Evolutionary conservation across 2,113 vertebrate species (phyloP), one percentile per base, ranked within the genome.

Genomic region (Perognathus longimembris): DNA sequence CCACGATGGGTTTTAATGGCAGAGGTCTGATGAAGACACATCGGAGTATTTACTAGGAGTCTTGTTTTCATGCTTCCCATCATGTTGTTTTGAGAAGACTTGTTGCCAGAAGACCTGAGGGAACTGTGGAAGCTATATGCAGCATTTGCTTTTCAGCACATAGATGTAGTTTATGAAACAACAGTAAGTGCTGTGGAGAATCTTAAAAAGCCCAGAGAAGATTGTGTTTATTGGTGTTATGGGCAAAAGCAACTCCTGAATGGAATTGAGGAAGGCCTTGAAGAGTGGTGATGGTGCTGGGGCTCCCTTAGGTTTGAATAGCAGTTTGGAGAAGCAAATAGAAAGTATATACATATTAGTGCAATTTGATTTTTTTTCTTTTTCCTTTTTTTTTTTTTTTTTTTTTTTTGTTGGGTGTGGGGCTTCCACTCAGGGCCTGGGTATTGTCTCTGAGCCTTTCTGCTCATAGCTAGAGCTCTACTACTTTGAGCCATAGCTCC

Each of bases 161-260:
- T 12, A 42, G 36, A 5, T 78, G 91, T 83, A 50, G n/a, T 93
- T 66, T 89, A 22, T 77, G 70, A 42, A 70, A 36, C 45, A 70
- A 66, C 6, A 45, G 6, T 42, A 64, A 83, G 36, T 42, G 45
- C 64, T n/a, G 0, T 34, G 4, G 85, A 82, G 11, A 5, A 42
- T 70, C 36, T 54, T 74, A 59, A 85, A 89, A 36, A 83, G 30
- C 21, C 28, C 59, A n/a, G 74, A 85, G 70, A 70, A 91, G 71
- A 78, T 38, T 67, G 40, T 57, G n/a, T 66, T 59, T 88, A 32
- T 26, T 69, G 71, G 18, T 84, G 7, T 81, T 50, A 1, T 0
- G 2, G 32, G 42, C 50, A 36, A 30, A 74, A 34, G 30, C 71
- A 84, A 67, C 34, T 84, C 87, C 67, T 71, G 14, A 26, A 22